Conservation (phyloP, 2,113 vertebrate genomes). For the Monarcha castaneiventris region DNA sequence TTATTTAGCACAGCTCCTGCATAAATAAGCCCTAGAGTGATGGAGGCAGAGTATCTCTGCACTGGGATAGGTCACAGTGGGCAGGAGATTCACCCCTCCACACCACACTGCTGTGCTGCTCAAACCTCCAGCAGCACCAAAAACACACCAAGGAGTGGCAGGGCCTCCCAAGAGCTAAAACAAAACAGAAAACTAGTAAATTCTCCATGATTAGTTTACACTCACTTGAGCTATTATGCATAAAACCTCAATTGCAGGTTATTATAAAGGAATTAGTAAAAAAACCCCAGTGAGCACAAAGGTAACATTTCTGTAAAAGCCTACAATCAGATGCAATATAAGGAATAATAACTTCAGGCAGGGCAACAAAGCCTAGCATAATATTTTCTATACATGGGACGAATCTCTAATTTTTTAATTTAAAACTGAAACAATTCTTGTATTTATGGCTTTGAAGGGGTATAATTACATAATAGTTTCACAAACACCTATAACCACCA, state of each 20-base stretch:
- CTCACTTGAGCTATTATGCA: neutral
- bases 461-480: neutral
- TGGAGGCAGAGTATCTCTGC: neutral
- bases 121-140: neutral
- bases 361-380: neutral
- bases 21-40: neutral
- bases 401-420: neutral
- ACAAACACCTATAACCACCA: neutral
- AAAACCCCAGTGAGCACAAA: fast-evolving
- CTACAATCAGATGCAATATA: neutral
- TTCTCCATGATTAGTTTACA: neutral
- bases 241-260: neutral
- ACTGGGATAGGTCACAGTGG: neutral
- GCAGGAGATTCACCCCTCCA: neutral
- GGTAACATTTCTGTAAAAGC: neutral
- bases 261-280: neutral
- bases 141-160: neutral
- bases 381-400: neutral
- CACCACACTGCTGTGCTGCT: neutral
- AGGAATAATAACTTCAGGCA: neutral
- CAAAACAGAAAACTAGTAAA: neutral
- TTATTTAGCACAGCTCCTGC: neutral
- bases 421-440: neutral
- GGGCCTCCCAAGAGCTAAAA: neutral
- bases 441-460: neutral